Base-by-base conservation (phyloP, 2,888 invertebrate species). In the Malthinus seriepunctatus region DNA sequence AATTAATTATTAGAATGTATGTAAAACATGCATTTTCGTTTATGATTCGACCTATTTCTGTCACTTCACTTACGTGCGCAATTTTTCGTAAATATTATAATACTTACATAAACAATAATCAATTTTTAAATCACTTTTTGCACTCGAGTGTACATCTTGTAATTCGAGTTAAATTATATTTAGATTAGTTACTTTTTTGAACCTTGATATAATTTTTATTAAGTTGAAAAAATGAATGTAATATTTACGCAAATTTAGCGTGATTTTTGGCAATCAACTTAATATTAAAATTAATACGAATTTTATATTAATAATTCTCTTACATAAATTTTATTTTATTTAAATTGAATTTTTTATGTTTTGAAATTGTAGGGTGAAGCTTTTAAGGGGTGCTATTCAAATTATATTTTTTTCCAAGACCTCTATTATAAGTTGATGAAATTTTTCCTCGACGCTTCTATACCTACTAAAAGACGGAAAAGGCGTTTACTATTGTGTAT, bases 111-210 rank as follows among this genome's bases (percentile, higher is more conserved):
- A 47, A 46, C 37, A 51, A 60, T 23, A 42, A 47, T 51, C 37
- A 51, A 60, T 60, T 56, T 56, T 51, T 59, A 23, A 50, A 31
- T 45, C 53, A 39, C 35, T 51, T n/a, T n/a, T n/a, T 35, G 23
- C 23, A 42, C 35, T 33, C 11, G 14, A 15, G 48, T 8, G 48
- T 39, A n/a, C n/a, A 50, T 11, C 32, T 49, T 15, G 15, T 42
- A 23, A 23, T 23, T 23, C 23, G 5, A 23, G 5, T 39, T 42
- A 1, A 42, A 15, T 23, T 42, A 42, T 42, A 15, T 42, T 42
- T 42, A 42, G 15, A 42, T 15, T 42, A 11, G 39, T 42, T 15
- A 42, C 10, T n/a, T 15, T 42, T 42, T 23, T 42, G 10, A 42
- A 23, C 39, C 39, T 42, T 42, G 39, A 8, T 9, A 12, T n/a